phyloP scores from a whole-genome alignment of 2,888 invertebrate species.

The Ennomos erosarius region DNA sequence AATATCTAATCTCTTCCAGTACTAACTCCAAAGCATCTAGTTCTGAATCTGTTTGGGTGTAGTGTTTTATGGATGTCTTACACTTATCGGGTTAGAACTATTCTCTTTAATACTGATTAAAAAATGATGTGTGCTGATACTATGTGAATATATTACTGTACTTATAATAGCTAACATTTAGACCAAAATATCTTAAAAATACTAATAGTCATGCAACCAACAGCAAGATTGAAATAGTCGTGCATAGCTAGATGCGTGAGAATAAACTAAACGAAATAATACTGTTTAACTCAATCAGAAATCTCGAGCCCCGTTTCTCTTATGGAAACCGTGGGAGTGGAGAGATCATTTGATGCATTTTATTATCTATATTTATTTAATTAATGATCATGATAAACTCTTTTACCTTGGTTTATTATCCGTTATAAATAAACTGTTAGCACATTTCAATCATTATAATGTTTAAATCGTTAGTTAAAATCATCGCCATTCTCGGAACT shows the following conservation, averaged over 20 bases:
- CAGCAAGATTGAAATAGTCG: constrained; percentile 81
- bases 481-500: constrained; percentile 73
- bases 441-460: constrained; percentile 69
- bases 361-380: constrained; percentile 65
- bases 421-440: constrained; percentile 77
- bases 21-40: constrained; percentile 63
- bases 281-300: constrained; percentile 64
- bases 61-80: constrained; percentile 66
- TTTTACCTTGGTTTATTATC: constrained; percentile 76
- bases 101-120: constrained; percentile 70
- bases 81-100: constrained; percentile 73
- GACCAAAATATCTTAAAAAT: constrained; percentile 64
- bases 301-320: constrained; percentile 62
- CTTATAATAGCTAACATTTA: constrained; percentile 77
- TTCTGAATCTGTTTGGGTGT: constrained; percentile 48
- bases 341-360: constrained; percentile 65
- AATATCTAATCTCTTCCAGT: constrained; percentile 55
- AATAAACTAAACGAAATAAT: constrained; percentile 75
- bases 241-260: constrained; percentile 85
- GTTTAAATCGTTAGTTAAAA: constrained; percentile 51
- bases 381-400: constrained; percentile 72
- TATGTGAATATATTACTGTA: constrained; percentile 77
- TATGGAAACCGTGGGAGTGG: constrained; percentile 51
- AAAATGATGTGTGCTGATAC: constrained; percentile 81
- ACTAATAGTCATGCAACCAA: constrained; percentile 79